Conservation (phyloP, 2,113 vertebrate species). For the Pithys albifrons region DNA sequence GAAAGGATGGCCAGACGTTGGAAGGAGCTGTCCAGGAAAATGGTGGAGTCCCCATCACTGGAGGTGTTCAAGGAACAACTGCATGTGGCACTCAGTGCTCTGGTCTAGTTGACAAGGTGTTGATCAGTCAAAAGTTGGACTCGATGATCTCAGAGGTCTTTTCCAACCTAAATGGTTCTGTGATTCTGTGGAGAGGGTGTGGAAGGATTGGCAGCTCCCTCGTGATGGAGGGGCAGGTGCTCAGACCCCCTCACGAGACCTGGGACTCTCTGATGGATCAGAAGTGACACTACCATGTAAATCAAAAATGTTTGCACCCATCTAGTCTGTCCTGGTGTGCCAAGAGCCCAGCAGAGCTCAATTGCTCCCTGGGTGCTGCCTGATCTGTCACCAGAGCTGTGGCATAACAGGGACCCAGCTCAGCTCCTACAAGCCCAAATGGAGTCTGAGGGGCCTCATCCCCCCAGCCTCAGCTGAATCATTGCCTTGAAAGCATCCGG, state of each 20-base stretch:
- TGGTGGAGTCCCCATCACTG: neutral
- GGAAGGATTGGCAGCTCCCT: neutral
- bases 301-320: neutral
- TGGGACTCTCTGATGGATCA: fast-evolving
- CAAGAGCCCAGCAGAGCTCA: fast-evolving
- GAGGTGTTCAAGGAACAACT: fast-evolving
- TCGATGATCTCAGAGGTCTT: fast-evolving
- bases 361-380: fast-evolving
- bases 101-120: neutral
- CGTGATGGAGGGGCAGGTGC: neutral
- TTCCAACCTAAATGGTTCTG: neutral
- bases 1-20: fast-evolving
- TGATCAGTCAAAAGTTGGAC: fast-evolving
- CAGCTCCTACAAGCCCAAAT: neutral
- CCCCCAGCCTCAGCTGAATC: neutral
- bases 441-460: neutral
- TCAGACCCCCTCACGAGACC: neutral
- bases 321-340: neutral
- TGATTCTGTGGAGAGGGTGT: neutral
- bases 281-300: fast-evolving
- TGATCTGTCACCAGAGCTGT: neutral
- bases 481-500: neutral
- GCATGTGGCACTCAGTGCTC: neutral
- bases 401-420: too few species aligned
- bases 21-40: neutral